phyloP scores from a whole-genome alignment of 2,888 invertebrate species.

The Serripes groenlandicus region DNA sequence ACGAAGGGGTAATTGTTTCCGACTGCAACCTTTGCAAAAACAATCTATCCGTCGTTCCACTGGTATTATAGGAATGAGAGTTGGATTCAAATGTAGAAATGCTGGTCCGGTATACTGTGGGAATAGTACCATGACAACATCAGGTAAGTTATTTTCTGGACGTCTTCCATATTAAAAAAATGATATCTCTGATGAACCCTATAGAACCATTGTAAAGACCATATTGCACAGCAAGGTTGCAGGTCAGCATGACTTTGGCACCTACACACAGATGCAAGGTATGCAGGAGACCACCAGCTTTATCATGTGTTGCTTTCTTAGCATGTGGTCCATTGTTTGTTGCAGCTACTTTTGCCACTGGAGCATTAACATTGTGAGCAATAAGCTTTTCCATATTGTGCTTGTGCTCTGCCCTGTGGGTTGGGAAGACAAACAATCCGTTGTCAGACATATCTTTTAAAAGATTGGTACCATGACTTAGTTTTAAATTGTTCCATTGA shows the following conservation, averaged over 20 bases:
- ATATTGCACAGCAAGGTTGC: constrained; percentile 56
- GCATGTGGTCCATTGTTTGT: constrained; percentile 29
- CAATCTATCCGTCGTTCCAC: constrained; percentile 60
- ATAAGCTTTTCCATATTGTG: constrained; percentile 47
- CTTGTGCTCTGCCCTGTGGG: constrained; percentile 30
- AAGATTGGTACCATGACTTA: neutral
- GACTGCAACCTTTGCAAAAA: no score
- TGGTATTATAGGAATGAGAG: constrained; percentile 65
- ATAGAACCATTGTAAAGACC: constrained; percentile 65
- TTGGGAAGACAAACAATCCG: constrained; percentile 31
- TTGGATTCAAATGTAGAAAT: constrained; percentile 49
- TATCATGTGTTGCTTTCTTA: constrained; percentile 34
- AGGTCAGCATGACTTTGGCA: constrained; percentile 59
- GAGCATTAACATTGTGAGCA: constrained; percentile 30
- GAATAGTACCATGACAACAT: constrained; percentile 63
- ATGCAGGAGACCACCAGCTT: constrained; percentile 18
- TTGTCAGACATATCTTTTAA: constrained; percentile 10
- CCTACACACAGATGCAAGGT: constrained; percentile 5
- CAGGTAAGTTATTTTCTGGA: constrained; percentile 9
- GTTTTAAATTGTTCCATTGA: neutral
- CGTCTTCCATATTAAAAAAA: constrained; percentile 27
- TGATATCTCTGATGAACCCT: constrained; percentile 57
- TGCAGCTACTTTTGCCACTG: constrained; percentile 55
- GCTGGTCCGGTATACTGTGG: constrained; percentile 67
- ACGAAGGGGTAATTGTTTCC: constrained; percentile 64